These are phyloP conservation scores for Cepaea nemoralis DNA, from an alignment of 1,140 invertebrate species.

Conservation along the genomic window DNA sequence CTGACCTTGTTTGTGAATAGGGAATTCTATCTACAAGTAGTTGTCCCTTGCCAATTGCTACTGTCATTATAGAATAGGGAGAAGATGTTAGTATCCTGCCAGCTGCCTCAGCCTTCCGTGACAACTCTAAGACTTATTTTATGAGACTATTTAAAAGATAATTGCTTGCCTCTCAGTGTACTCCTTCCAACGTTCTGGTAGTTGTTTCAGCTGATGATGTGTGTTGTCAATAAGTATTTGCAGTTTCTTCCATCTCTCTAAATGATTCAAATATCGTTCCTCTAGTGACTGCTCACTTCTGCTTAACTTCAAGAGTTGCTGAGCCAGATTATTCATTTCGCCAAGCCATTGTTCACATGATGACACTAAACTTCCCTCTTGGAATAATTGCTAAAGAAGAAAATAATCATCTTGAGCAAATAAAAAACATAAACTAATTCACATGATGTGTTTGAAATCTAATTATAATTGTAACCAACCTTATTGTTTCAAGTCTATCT, in stretches of 20 bases:
- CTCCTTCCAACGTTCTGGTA: constrained; percentile 89
- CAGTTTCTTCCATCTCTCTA: constrained; percentile 82
- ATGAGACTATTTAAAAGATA: neutral
- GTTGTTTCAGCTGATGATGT: constrained; percentile 83
- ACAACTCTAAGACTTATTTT: no score
- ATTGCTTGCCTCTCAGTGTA: constrained; percentile 81
- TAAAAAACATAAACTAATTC: no score
- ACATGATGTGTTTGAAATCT: no score
- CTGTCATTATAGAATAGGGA: no score
- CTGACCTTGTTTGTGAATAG: no score
- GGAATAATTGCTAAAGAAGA: constrained; percentile 74
- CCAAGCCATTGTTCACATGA: constrained; percentile 79
- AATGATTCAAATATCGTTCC: constrained; percentile 78
- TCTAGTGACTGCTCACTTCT: constrained; percentile 79
- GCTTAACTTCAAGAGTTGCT: constrained; percentile 75
- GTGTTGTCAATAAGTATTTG: constrained; percentile 81
- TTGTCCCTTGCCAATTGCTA: no score
- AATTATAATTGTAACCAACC: no score
- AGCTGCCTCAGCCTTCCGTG: no score
- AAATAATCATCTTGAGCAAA: neutral
- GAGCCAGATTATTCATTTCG: constrained; percentile 79
- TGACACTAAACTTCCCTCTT: constrained; percentile 77
- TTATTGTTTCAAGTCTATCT: no score
- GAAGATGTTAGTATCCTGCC: no score
- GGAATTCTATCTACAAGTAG: no score